Evolutionary conservation across 2,113 vertebrate genomes (phyloP).

Genomic region (Bos javanicus): DNA sequence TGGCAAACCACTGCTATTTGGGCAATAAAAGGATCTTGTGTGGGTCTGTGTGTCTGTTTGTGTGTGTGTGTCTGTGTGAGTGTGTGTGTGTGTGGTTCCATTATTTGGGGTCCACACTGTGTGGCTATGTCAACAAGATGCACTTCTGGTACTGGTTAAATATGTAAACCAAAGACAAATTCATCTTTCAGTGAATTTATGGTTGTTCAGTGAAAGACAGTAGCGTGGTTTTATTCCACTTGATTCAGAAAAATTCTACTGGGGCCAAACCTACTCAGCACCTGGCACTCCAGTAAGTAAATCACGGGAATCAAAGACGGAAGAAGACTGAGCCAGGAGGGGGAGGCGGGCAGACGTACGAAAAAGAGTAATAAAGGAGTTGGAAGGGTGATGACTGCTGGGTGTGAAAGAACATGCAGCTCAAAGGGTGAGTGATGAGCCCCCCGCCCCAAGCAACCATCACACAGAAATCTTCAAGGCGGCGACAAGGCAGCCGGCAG

Average conservation of each 20-base stretch:
- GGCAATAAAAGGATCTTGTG: not conserved
- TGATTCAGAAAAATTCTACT: not conserved
- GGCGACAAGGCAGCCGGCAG: not conserved
- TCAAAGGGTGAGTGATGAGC: not conserved
- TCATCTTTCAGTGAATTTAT: not conserved
- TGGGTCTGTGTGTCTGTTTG: fast-evolving
- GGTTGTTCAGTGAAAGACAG: not conserved
- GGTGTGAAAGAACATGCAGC: not conserved
- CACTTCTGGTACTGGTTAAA: not conserved
- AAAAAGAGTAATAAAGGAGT: not conserved
- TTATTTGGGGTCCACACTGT: not conserved
- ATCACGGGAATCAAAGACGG: not conserved
- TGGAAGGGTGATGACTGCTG: not conserved
- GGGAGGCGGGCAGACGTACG: not conserved
- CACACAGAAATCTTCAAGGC: not conserved
- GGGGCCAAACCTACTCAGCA: not conserved
- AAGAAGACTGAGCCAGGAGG: not conserved
- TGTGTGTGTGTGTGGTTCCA: not conserved
- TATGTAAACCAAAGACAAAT: not conserved
- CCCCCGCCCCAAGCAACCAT: fast-evolving
- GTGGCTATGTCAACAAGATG: not conserved
- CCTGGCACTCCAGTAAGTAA: not conserved
- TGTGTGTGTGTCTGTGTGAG: fast-evolving
- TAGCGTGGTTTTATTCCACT: not conserved
- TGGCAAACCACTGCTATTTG: conserved; percentile 30